Conservation (phyloP, 2,113 vertebrate species). For the Calyptomena viridis region DNA sequence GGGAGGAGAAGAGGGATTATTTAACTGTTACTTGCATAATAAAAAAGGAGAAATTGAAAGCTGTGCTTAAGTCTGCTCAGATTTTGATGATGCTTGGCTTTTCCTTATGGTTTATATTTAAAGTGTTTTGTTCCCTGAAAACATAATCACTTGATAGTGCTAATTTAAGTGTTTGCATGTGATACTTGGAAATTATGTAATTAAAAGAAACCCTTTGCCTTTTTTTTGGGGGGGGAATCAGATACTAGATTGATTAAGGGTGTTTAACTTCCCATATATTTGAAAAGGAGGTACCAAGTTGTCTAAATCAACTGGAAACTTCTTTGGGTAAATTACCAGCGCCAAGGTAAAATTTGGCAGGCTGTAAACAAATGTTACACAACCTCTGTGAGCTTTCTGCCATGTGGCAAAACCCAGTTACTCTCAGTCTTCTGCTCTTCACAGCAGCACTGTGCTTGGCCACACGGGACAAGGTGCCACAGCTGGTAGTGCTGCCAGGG, state of each 20-base stretch:
- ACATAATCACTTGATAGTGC: not conserved
- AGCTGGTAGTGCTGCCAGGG: not conserved
- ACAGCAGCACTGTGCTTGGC: not conserved
- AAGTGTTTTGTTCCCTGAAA: not conserved
- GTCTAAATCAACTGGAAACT: not conserved
- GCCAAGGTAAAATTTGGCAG: not conserved
- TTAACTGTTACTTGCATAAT: slow-evolving; percentile 7
- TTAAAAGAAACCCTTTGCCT: not conserved
- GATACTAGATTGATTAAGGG: not conserved
- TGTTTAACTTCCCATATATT: not conserved
- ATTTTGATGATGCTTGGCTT: slow-evolving; percentile 2
- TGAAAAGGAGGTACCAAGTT: not conserved
- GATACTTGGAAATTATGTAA: not conserved
- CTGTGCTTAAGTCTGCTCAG: not conserved
- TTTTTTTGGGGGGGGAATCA: not conserved
- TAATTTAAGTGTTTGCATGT: not conserved
- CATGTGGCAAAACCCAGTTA: not conserved
- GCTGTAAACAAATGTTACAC: not conserved
- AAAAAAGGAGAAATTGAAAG: not conserved
- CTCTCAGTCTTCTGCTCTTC: not conserved
- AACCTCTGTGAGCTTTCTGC: not conserved
- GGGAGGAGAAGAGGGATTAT: not conserved
- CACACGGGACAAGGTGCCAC: not conserved
- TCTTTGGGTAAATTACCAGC: not conserved
- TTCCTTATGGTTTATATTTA: not conserved